phyloP scores from a whole-genome alignment of 2,888 invertebrate species.

The Idaea biselata region DNA sequence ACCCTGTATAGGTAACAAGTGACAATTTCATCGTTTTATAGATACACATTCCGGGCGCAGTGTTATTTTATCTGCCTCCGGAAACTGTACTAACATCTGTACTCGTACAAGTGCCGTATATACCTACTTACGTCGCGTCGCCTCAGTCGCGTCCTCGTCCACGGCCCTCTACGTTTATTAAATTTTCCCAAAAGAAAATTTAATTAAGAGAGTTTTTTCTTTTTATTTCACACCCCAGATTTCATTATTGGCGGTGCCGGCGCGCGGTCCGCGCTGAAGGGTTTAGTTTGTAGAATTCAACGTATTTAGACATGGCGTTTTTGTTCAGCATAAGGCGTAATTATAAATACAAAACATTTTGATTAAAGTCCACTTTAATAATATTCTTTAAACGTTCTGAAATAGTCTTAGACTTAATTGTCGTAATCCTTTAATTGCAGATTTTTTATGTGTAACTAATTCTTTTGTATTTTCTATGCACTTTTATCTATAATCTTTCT shows the following conservation, averaged over 20 bases:
- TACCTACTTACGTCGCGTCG: not conserved
- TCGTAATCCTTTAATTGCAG: too few relatives aligned
- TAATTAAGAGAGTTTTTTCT: slow-evolving; percentile 79
- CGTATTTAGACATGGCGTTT: slow-evolving; percentile 32
- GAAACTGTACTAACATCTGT: too few relatives aligned
- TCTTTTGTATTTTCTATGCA: too few relatives aligned
- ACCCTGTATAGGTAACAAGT: too few relatives aligned
- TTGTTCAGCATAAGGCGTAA: not conserved
- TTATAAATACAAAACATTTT: not conserved
- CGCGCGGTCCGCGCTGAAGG: slow-evolving; percentile 63
- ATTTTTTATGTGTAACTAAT: too few relatives aligned
- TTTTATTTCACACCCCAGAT: slow-evolving; percentile 79
- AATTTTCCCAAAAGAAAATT: slow-evolving; percentile 78
- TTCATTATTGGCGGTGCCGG: slow-evolving; percentile 68
- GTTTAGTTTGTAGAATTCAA: slow-evolving; percentile 55
- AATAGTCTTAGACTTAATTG: too few relatives aligned
- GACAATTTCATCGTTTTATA: too few relatives aligned
- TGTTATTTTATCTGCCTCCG: too few relatives aligned
- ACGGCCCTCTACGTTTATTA: slow-evolving; percentile 66
- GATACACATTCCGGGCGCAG: too few relatives aligned
- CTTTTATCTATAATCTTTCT: too few relatives aligned
- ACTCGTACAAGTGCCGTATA: too few relatives aligned
- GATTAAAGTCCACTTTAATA: not conserved
- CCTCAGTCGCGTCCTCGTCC: slow-evolving; percentile 26
- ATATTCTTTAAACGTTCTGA: too few relatives aligned